These are phyloP conservation scores for Saccopteryx leptura DNA, from an alignment of 2,113 vertebrate genomes.

Conservation along the genomic window DNA sequence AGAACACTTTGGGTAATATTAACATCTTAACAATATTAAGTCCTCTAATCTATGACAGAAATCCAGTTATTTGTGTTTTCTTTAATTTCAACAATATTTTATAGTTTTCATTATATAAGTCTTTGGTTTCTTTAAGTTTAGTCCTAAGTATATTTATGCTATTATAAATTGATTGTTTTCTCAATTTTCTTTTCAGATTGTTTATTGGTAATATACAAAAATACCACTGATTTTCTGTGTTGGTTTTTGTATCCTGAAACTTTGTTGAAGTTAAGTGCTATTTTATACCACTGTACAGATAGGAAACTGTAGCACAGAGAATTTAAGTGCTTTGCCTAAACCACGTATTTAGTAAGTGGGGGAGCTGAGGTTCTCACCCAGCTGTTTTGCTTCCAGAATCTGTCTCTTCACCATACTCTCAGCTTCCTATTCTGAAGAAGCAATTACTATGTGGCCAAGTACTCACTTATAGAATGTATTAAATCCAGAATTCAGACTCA, in stretches of 20 bases:
- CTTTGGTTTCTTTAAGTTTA: background rate
- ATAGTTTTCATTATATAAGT: background rate
- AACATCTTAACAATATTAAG: background rate
- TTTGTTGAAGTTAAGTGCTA: background rate
- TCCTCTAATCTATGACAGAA: background rate
- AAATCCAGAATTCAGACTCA: slow-evolving; percentile 11
- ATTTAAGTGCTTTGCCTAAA: background rate
- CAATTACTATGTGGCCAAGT: background rate
- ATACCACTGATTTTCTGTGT: background rate
- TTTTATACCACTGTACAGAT: background rate
- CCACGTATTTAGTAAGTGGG: background rate
- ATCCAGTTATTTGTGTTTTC: background rate
- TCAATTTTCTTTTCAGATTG: slow-evolving; percentile 21
- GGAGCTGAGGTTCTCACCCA: background rate
- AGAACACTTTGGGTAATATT: background rate
- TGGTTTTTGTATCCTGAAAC: background rate
- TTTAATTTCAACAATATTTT: background rate
- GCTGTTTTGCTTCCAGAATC: background rate
- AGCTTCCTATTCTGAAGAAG: background rate
- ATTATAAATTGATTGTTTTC: background rate
- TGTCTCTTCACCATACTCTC: background rate
- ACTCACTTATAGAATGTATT: background rate
- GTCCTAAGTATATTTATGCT: background rate
- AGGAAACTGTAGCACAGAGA: background rate
- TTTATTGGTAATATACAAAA: background rate